phyloP scores from a whole-genome alignment of 2,113 vertebrate species.

The Scalopus aquaticus region DNA sequence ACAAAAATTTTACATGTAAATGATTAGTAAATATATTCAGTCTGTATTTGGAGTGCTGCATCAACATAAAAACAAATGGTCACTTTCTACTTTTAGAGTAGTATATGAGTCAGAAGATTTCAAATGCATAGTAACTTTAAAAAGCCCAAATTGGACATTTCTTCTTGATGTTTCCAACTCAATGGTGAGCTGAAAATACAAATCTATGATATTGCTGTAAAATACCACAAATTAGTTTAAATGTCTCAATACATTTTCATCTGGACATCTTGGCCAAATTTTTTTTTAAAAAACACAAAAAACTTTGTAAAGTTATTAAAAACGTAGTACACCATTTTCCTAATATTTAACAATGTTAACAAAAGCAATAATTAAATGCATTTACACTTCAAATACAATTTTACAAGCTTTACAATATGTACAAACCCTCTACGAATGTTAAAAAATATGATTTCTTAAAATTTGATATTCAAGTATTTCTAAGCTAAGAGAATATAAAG shows the following conservation, averaged over 20 bases:
- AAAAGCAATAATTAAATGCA: slow-evolving; percentile 77
- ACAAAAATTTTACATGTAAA: slow-evolving; percentile 70
- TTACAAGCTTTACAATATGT: slow-evolving; percentile 84
- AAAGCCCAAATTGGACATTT: background rate
- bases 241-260: slow-evolving; percentile 49
- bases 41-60: slow-evolving; percentile 73
- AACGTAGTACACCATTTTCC: slow-evolving; percentile 46
- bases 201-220: slow-evolving; percentile 32
- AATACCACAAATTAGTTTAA: slow-evolving; percentile 41
- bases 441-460: slow-evolving; percentile 70
- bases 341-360: slow-evolving; percentile 68
- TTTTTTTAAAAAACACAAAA: background rate
- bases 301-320: slow-evolving; percentile 59
- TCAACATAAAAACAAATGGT: slow-evolving; percentile 77
- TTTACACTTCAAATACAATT: slow-evolving; percentile 81
- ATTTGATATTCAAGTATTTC: slow-evolving; percentile 71
- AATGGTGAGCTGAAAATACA: background rate
- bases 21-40: slow-evolving; percentile 64
- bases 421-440: slow-evolving; percentile 75
- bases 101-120: background rate
- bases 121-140: background rate
- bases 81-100: background rate
- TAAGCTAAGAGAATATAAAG: slow-evolving; percentile 48
- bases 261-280: slow-evolving; percentile 1
- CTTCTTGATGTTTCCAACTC: slow-evolving; percentile 1